These are phyloP conservation scores for Numenius phaeopus DNA, from an alignment of 2,797 vertebrate genomes.

Conservation along the genomic window DNA sequence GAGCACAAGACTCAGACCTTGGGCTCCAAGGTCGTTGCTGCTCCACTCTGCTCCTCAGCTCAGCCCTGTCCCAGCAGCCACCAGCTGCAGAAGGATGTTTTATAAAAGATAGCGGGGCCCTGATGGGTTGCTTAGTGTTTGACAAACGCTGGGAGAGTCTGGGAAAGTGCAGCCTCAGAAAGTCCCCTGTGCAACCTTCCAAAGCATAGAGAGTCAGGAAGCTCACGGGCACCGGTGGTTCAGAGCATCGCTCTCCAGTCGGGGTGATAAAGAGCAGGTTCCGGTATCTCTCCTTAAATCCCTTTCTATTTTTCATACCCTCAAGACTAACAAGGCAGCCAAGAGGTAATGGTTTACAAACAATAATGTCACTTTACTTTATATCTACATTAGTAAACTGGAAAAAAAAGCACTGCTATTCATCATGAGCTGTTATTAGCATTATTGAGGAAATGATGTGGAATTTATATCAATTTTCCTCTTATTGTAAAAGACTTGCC, in stretches of 20 bases:
- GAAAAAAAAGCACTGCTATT: background rate
- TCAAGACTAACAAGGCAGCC: background rate
- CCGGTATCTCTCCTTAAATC: background rate
- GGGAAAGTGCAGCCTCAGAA: background rate
- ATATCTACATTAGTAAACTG: conserved; percentile 9
- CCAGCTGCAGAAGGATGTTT: background rate
- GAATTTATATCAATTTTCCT: conserved; percentile 59
- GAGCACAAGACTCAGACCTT: fast-evolving
- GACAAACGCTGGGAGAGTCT: background rate
- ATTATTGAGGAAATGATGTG: conserved; percentile 42
- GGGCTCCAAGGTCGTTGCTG: fast-evolving
- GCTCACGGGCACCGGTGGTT: background rate
- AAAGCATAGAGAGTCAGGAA: background rate
- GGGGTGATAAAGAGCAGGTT: background rate
- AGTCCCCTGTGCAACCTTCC: background rate
- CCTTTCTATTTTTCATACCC: background rate
- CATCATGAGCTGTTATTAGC: conserved; percentile 37
- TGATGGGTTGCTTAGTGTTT: background rate
- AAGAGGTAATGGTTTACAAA: background rate
- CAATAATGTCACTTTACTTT: background rate
- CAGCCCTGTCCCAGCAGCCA: background rate
- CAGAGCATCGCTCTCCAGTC: background rate
- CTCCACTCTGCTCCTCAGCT: no score
- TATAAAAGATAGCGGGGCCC: background rate
- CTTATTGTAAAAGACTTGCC: conserved; percentile 45